phyloP scores from a whole-genome alignment of 2,797 vertebrate genomes.

The Crotalus adamanteus region DNA sequence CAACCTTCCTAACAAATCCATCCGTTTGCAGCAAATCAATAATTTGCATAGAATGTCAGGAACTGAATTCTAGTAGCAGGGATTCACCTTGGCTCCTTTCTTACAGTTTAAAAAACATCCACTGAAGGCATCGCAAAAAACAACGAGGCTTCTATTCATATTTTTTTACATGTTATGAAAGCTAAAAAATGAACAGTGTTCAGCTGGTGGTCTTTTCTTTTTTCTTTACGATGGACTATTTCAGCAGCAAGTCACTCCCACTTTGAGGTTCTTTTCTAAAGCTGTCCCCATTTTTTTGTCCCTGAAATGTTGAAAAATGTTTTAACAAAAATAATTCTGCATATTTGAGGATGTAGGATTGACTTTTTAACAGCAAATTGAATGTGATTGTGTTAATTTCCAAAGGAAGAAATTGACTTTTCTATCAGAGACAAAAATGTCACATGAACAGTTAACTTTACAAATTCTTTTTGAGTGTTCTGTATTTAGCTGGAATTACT shows the following conservation, averaged over 20 bases:
- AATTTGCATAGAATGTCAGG: slow-evolving; percentile 1
- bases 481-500: background rate
- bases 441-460: background rate
- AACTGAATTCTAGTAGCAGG: background rate
- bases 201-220: background rate
- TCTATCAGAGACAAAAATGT: background rate
- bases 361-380: background rate
- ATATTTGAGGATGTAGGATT: background rate
- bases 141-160: background rate
- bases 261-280: background rate
- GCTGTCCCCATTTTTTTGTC: background rate
- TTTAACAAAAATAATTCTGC: background rate
- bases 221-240: background rate
- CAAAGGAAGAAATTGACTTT: background rate
- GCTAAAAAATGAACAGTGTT: background rate
- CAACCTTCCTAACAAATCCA: background rate
- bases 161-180: background rate
- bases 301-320: background rate
- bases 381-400: background rate
- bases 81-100: background rate
- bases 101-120: background rate
- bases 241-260: background rate
- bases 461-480: background rate
- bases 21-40: slow-evolving; percentile 36
- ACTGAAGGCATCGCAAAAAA: background rate